Base-by-base conservation (phyloP, 2,113 vertebrate genomes). In the Tor tambroides region DNA sequence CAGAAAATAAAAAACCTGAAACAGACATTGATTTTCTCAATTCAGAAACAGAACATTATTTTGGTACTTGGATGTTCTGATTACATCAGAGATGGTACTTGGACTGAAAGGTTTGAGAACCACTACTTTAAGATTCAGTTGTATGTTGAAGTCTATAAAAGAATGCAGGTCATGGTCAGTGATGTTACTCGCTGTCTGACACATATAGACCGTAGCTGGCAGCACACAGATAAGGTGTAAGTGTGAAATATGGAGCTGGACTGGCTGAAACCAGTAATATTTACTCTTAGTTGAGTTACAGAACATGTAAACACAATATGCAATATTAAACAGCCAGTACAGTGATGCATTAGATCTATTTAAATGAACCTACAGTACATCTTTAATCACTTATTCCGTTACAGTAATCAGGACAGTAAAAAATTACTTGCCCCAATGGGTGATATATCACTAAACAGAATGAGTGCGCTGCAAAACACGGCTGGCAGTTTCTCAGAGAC, bases 401-500 rank as follows among this genome's bases (percentile, higher is more conserved):
- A 38, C 12, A 26, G 78, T 26, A 26, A 35, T n/a, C 32, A 80
- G 51, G 23, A 63, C 12, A 63, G 32, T 63, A 80, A 63, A 80
- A 79, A 54, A 41, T 38, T 2, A 80, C 6, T 26, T 0, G 54
- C 32, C 21, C 56, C 23, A 23, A 7, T 61, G 32, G 32, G 35
- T 1, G 6, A 63, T 63, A 80, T 61, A 80, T 80, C 56, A 67
- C 56, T 82, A 12, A 56, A 82, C 80, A 46, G 10, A 82, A 30
- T 46, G 41, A 67, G 5, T 43, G 17, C 26, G n/a, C 14, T 21
- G 28, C n/a, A 82, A 14, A 82, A 69, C 8, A 69, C 19, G 5
- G 43, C 28, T 83, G 80, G 28, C 43, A 71, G 23, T 23, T 32
- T 83, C 43, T 26, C n/a, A 82, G 41, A 82, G 41, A 82, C 5